Evolutionary conservation across 37 sponge, comb jelly and placozoan genomes (phyloP).

Genomic region (Eunapius fragilis): DNA sequence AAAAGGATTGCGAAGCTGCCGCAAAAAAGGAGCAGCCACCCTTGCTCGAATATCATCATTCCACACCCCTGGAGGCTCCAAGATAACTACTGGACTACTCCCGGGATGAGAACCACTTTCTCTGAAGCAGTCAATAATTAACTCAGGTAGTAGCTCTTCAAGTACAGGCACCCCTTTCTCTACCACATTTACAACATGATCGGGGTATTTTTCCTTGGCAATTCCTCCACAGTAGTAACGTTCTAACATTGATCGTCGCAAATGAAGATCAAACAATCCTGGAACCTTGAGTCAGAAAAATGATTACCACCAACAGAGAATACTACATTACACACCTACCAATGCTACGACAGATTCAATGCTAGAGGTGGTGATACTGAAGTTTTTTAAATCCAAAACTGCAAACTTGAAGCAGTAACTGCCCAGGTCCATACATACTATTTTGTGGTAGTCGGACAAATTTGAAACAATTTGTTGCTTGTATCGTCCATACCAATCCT

Average conservation of each 20-base stretch:
- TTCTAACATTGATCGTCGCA: constrained; percentile 11
- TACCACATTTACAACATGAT: constrained; percentile 1
- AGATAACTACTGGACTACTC: constrained; percentile 12
- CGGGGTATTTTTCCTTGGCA: constrained; percentile 23
- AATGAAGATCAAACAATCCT: constrained; percentile 38
- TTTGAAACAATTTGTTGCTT: constrained; percentile 11
- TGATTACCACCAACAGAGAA: too few relatives aligned
- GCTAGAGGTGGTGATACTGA: neutral
- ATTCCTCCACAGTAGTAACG: constrained; percentile 35
- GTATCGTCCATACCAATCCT: constrained; percentile 39
- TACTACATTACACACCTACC: neutral
- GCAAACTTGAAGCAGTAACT: constrained; percentile 45
- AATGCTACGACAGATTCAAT: constrained; percentile 19
- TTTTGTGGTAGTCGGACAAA: neutral
- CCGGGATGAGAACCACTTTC: constrained; percentile 1
- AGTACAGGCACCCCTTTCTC: constrained; percentile 3
- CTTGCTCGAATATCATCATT: neutral
- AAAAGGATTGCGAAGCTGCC: neutral
- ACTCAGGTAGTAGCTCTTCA: constrained; percentile 16
- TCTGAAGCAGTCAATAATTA: constrained; percentile 5
- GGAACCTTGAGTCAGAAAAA: neutral
- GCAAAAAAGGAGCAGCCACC: neutral
- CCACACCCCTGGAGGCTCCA: constrained; percentile 33
- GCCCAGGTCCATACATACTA: constrained; percentile 18
- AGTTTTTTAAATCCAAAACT: neutral